A percentile compares a stretch with the other conserved stretches of the same genome.
phyloP scores from a whole-genome alignment of 2,113 vertebrate species.

The Elachura formosa region DNA sequence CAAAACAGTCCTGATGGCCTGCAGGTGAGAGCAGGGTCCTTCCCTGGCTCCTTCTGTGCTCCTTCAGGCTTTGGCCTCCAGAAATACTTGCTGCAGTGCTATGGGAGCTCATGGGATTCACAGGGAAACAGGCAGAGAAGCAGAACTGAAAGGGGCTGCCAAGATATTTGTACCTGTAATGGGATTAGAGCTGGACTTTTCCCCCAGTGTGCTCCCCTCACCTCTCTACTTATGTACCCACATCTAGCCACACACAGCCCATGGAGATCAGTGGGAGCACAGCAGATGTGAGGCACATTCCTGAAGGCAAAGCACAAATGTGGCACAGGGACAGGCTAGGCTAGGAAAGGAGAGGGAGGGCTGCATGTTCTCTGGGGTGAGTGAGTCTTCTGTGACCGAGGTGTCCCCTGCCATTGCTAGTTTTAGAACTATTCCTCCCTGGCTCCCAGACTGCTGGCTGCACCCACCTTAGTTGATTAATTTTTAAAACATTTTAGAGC shows the following conservation, averaged over 20 bases:
- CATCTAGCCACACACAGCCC: not conserved
- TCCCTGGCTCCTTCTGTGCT: not conserved
- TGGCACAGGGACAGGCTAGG: not conserved
- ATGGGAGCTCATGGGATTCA: rapidly evolving
- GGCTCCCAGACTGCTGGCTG: not conserved
- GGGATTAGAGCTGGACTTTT: not conserved
- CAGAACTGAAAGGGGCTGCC: not conserved
- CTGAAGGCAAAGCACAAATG: not conserved
- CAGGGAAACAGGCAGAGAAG: not conserved
- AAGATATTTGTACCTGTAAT: not conserved
- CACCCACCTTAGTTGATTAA: not conserved
- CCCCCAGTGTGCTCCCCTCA: not conserved
- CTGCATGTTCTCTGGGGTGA: not conserved
- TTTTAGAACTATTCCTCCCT: not conserved
- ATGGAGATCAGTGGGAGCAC: not conserved
- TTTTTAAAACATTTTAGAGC: not conserved
- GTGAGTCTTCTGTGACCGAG: not conserved
- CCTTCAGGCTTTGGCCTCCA: not conserved
- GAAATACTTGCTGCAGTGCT: not conserved
- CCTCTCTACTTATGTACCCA: not conserved
- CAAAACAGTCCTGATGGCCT: conserved; percentile 98
- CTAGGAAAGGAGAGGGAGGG: not conserved
- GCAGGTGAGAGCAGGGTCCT: conserved; percentile 79
- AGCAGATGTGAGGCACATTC: not conserved
- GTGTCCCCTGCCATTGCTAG: not conserved